Conservation (phyloP, 1,140 invertebrate species). For the Sipha flava region DNA sequence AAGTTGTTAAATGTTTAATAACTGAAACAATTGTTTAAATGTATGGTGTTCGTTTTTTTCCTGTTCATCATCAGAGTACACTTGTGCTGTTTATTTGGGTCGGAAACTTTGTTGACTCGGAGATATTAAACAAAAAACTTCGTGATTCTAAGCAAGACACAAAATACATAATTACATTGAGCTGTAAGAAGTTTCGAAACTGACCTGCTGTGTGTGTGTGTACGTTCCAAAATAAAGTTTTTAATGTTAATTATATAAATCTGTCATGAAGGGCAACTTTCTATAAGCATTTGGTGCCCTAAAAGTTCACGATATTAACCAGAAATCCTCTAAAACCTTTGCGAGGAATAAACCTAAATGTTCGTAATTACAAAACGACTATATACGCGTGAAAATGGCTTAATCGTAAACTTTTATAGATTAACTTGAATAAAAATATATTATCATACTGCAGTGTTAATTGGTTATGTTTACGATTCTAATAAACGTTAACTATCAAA, state of each 20-base stretch:
- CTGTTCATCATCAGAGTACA: slow-evolving; percentile 8
- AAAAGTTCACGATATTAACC: slow-evolving; percentile 3
- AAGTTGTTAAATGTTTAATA: not conserved
- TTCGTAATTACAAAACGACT: not conserved
- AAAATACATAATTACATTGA: slow-evolving; percentile 5
- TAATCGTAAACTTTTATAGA: not conserved
- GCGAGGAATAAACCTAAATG: not conserved
- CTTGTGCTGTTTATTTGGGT: slow-evolving; percentile 1
- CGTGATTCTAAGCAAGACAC: not conserved
- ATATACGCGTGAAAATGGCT: not conserved
- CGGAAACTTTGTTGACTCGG: not conserved
- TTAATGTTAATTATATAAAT: slow-evolving; percentile 18
- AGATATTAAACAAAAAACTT: slow-evolving; percentile 14
- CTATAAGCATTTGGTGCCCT: not conserved
- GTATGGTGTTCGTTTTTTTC: not conserved
- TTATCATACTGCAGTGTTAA: too few relatives aligned
- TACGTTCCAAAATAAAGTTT: not conserved
- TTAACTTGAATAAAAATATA: not conserved
- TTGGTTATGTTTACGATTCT: too few relatives aligned
- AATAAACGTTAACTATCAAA: too few relatives aligned
- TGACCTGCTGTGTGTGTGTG: not conserved
- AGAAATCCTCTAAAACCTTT: not conserved
- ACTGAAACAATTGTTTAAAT: not conserved
- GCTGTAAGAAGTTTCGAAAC: not conserved
- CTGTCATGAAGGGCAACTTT: not conserved